phyloP scores from a whole-genome alignment of 2,797 vertebrate genomes.

The Cirrhinus molitorella region DNA sequence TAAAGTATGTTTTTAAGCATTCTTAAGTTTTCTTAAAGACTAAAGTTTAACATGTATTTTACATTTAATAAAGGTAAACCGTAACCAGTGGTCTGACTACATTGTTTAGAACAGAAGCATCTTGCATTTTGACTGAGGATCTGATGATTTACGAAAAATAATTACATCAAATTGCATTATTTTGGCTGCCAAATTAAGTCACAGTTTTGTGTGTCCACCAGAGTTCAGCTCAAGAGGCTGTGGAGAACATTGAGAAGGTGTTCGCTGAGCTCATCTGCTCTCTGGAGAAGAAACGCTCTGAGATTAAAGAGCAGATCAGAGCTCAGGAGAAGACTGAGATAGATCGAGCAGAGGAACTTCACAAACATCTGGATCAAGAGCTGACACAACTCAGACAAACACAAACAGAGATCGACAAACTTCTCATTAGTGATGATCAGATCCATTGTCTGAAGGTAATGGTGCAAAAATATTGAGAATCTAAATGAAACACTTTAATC shows the following conservation, averaged over 20 bases:
- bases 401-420: too few species aligned
- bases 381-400: too few species aligned
- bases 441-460: too few species aligned
- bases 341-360: conserved; percentile 31
- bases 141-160: too few species aligned
- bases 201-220: background rate
- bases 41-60: background rate
- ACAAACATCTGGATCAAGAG: background rate
- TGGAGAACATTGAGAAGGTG: conserved; percentile 9
- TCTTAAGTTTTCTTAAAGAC: background rate
- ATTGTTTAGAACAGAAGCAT: too few species aligned
- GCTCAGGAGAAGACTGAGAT: conserved; percentile 38
- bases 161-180: too few species aligned
- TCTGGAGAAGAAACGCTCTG: conserved; percentile 5
- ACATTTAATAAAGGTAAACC: too few species aligned
- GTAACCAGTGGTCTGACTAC: too few species aligned
- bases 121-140: too few species aligned
- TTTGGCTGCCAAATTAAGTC: too few species aligned
- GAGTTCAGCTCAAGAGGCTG: background rate
- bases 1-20: background rate
- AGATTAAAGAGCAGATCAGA: conserved; percentile 34
- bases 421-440: too few species aligned
- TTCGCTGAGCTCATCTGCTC: conserved; percentile 26
- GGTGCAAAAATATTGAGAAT: background rate
- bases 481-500: background rate